Conservation (phyloP, 2,797 vertebrate genomes). For the Coluber constrictor region DNA sequence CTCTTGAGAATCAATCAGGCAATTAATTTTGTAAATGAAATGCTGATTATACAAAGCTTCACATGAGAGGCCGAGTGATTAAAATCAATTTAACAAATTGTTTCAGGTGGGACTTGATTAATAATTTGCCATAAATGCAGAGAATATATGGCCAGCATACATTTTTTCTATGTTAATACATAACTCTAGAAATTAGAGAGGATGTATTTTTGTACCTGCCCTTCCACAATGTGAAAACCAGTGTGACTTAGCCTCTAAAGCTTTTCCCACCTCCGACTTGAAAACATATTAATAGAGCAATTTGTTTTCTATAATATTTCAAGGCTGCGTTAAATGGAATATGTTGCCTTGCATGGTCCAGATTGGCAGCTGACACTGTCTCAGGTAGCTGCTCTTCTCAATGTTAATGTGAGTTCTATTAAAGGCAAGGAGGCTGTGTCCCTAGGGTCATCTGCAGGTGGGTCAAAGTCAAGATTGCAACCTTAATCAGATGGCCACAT, state of each 20-base stretch:
- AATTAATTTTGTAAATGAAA: slow-evolving; percentile 97
- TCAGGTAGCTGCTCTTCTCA: background rate
- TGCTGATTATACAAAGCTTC: slow-evolving; percentile 91
- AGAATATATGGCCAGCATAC: slow-evolving; percentile 75
- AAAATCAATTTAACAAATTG: slow-evolving; percentile 96
- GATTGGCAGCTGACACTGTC: background rate
- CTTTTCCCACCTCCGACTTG: background rate
- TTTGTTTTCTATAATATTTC: background rate
- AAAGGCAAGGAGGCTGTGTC: background rate
- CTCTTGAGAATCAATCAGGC: slow-evolving; percentile 84
- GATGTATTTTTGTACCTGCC: slow-evolving; percentile 34
- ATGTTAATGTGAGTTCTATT: background rate
- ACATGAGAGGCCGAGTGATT: slow-evolving; percentile 91
- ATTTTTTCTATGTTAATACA: slow-evolving; percentile 47
- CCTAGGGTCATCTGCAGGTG: background rate
- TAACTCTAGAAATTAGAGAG: slow-evolving; percentile 38
- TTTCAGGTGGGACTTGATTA: slow-evolving; percentile 86
- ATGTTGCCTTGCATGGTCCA: background rate
- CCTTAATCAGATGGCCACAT: background rate
- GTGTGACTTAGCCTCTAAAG: background rate
- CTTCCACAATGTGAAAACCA: slow-evolving; percentile 4
- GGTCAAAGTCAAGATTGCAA: background rate
- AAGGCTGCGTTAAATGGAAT: background rate
- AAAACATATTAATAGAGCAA: background rate
- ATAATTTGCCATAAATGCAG: slow-evolving; percentile 77